Evolutionary conservation across 2,888 invertebrate species (phyloP).

Genomic region (Nomada goodeniana): DNA sequence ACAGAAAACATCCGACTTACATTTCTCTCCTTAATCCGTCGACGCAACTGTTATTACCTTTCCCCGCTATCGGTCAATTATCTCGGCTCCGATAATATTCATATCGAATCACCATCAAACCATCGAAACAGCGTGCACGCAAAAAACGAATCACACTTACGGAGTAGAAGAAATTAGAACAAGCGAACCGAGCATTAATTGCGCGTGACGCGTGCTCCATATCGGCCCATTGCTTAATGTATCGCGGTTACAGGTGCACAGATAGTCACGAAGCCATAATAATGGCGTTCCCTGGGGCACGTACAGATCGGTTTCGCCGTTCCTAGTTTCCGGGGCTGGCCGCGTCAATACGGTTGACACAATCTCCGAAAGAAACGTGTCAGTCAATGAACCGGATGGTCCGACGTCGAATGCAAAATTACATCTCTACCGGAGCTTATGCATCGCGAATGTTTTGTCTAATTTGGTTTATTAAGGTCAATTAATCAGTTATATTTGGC

Average conservation of each 20-base stretch:
- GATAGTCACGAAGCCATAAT: conserved; percentile 49
- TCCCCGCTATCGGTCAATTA: no score
- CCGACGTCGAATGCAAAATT: no score
- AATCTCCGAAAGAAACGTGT: conserved; percentile 21
- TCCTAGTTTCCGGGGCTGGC: conserved; percentile 18
- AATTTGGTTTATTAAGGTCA: no score
- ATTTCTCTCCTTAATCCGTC: no score
- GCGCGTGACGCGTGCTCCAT: conserved; percentile 31
- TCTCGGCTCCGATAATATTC: not conserved
- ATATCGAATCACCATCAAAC: not conserved
- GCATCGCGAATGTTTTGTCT: no score
- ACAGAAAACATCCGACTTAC: no score
- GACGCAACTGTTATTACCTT: no score
- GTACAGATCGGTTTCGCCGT: conserved; percentile 50
- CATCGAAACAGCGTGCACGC: not conserved
- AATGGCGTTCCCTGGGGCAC: conserved; percentile 57
- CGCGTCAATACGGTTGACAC: conserved; percentile 11
- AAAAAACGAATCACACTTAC: not conserved
- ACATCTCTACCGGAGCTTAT: no score
- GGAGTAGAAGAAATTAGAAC: no score
- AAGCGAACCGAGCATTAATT: conserved; percentile 28
- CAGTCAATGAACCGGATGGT: not conserved
- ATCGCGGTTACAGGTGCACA: conserved; percentile 32
- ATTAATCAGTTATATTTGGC: no score
- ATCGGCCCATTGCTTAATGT: conserved; percentile 50